A percentile compares a stretch with the other conserved stretches of the same genome.
phyloP scores from a whole-genome alignment of 2,113 vertebrate species.

The Columbina picui region DNA sequence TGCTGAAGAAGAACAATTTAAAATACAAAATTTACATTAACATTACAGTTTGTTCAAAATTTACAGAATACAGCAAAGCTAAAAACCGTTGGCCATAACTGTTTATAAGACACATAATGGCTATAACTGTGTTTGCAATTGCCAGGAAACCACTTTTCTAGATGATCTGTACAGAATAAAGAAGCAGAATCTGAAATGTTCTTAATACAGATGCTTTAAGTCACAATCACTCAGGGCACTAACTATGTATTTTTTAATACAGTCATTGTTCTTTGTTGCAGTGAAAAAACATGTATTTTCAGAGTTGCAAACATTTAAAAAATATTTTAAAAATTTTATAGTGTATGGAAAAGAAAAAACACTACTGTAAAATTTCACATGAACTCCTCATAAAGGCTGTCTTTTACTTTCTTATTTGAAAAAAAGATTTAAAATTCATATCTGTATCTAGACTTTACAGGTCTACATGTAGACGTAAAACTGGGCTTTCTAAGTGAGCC shows the following conservation, averaged over 20 bases:
- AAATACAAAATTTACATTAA: conserved; percentile 7
- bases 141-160: not conserved
- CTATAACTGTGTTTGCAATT: not conserved
- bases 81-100: not conserved
- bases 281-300: not conserved
- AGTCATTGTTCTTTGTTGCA: not conserved
- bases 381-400: not conserved
- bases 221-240: not conserved
- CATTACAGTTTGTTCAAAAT: conserved; percentile 15
- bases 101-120: not conserved
- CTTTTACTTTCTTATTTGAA: not conserved
- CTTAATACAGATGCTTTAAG: not conserved
- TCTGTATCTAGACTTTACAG: not conserved
- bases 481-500: not conserved
- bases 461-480: not conserved
- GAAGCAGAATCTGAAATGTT: not conserved
- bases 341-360: not conserved
- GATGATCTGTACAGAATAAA: not conserved
- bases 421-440: not conserved
- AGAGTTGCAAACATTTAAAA: not conserved
- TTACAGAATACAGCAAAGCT: not conserved
- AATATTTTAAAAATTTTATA: not conserved
- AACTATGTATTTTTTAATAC: not conserved
- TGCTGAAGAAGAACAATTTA: conserved; percentile 32
- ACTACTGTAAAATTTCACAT: not conserved